These are phyloP conservation scores for Typhlichthys subterraneus DNA, from an alignment of 2,797 vertebrate species.

Conservation along the genomic window DNA sequence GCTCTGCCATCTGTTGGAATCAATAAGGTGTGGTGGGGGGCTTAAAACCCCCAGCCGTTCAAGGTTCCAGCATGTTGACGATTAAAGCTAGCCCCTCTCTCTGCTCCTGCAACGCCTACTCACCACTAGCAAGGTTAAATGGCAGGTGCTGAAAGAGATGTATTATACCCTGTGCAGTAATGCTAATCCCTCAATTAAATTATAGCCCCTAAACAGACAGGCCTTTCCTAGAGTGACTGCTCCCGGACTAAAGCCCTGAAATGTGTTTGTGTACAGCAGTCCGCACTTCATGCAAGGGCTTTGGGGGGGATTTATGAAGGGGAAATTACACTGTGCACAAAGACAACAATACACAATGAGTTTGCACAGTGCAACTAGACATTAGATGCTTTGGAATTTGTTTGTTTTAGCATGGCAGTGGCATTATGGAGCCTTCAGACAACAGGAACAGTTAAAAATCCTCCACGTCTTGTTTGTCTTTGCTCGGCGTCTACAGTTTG, in stretches of 20 bases:
- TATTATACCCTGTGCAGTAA: constrained; percentile 71
- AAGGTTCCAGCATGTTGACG: constrained; percentile 67
- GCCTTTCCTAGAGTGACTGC: constrained; percentile 53
- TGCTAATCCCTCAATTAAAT: constrained; percentile 81
- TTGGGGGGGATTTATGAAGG: constrained; percentile 63
- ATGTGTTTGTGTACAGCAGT: constrained; percentile 63
- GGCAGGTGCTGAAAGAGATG: constrained; percentile 74
- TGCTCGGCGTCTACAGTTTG: constrained; percentile 57
- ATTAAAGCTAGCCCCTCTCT: constrained; percentile 74
- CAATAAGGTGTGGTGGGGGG: constrained; percentile 51
- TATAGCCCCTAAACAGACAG: constrained; percentile 67
- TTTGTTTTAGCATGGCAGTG: constrained; percentile 63
- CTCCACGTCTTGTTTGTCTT: constrained; percentile 62
- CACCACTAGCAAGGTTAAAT: constrained; percentile 77
- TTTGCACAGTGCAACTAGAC: constrained; percentile 64
- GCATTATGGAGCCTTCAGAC: constrained; percentile 55
- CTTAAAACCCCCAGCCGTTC: constrained; percentile 60
- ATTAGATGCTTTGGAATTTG: constrained; percentile 69
- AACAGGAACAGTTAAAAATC: constrained; percentile 62
- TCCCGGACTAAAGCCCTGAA: constrained; percentile 54
- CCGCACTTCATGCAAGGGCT: constrained; percentile 64
- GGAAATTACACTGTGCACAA: constrained; percentile 57
- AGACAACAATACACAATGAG: constrained; percentile 70
- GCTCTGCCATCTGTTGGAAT: constrained; percentile 77
- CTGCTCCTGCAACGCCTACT: constrained; percentile 64